Evolutionary conservation across 2,113 vertebrate genomes (phyloP).

Genomic region (Syngnathus scovelli): DNA sequence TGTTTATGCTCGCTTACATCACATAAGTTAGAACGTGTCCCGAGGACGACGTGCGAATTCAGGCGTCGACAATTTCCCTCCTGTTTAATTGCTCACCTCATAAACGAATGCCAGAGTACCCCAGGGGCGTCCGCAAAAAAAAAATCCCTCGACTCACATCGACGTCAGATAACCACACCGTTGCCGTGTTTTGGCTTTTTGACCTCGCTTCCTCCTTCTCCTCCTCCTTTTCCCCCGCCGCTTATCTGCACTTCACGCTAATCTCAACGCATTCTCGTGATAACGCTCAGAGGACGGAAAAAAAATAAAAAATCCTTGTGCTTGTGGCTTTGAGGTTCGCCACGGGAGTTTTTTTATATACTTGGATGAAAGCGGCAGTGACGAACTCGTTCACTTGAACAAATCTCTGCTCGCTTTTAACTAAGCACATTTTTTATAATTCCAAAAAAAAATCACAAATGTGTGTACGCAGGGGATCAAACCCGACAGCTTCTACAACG

Average conservation of each 20-base stretch:
- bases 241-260: constrained; percentile 38
- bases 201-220: constrained; percentile 26
- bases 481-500: constrained; percentile 96
- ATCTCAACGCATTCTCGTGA: constrained; percentile 27
- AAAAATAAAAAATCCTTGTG: neutral
- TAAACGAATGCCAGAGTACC: neutral
- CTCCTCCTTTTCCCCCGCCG: neutral
- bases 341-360: neutral
- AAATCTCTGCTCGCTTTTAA: too few relatives aligned
- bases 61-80: neutral
- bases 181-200: constrained; percentile 29
- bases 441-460: neutral
- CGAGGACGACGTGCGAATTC: neutral
- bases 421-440: too few relatives aligned
- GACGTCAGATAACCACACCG: constrained; percentile 14
- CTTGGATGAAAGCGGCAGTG: neutral
- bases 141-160: neutral
- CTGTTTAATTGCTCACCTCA: neutral
- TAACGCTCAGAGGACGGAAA: neutral
- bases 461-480: constrained; percentile 82
- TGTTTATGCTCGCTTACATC: neutral
- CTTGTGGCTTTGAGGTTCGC: neutral
- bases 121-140: too few relatives aligned
- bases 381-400: neutral
- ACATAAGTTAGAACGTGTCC: neutral